These are phyloP conservation scores for Turnix velox DNA, from an alignment of 2,113 vertebrate species.

Conservation along the genomic window DNA sequence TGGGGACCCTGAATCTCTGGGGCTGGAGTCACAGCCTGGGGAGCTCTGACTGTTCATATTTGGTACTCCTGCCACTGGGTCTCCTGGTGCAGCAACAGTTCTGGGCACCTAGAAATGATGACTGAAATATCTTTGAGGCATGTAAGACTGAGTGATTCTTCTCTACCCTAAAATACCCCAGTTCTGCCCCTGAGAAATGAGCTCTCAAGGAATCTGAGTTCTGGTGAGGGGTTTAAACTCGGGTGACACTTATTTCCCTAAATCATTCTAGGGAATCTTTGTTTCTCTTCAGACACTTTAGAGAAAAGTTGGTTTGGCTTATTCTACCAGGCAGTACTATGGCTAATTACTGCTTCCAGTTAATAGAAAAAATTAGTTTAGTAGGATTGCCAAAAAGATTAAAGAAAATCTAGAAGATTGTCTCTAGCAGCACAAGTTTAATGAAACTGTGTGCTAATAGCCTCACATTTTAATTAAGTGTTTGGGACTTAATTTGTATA, in stretches of 20 bases:
- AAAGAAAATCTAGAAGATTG: not conserved
- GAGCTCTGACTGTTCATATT: not conserved
- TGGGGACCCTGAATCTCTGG: not conserved
- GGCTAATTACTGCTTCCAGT: not conserved
- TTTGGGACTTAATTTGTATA: not conserved
- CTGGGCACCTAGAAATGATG: not conserved
- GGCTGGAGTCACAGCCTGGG: not conserved
- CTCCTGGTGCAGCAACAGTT: not conserved
- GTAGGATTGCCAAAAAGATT: not conserved
- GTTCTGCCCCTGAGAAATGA: not conserved
- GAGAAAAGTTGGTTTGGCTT: not conserved
- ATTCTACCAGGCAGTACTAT: not conserved
- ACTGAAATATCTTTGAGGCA: not conserved
- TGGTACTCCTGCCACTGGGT: no score
- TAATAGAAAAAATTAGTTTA: not conserved
- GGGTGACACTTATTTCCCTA: fast-evolving
- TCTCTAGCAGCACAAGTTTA: slow-evolving; percentile 23
- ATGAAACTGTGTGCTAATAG: slow-evolving; percentile 28
- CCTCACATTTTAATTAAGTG: slow-evolving; percentile 47
- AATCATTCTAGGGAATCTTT: fast-evolving
- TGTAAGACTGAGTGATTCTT: not conserved
- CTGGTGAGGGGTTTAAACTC: not conserved
- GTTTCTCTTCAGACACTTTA: not conserved
- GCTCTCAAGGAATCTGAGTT: no score
- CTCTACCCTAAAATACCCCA: not conserved